Conservation (phyloP, 2,797 vertebrate genomes). For the Pipistrellus pipistrellus region DNA sequence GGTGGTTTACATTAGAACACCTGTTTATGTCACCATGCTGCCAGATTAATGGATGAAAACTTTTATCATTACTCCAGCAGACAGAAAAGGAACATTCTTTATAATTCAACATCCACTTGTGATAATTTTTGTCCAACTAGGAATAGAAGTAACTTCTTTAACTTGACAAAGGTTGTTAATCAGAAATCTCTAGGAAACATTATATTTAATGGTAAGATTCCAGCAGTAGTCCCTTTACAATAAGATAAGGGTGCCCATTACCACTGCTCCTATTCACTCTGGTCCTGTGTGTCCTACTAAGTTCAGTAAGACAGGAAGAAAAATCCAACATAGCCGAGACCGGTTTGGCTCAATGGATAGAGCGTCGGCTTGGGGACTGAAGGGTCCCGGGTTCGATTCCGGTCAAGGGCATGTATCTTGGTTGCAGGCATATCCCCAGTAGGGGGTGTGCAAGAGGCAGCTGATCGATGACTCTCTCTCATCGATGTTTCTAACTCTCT, state of each 20-base stretch:
- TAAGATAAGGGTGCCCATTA: neutral
- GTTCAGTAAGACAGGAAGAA: neutral
- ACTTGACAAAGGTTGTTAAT: neutral
- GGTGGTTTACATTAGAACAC: slow-evolving; percentile 47
- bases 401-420: too few relatives aligned
- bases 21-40: slow-evolving; percentile 28
- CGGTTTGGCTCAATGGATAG: too few relatives aligned
- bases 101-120: slow-evolving; percentile 14
- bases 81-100: neutral
- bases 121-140: neutral
- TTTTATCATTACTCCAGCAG: slow-evolving; percentile 8
- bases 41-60: slow-evolving; percentile 34
- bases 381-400: too few relatives aligned
- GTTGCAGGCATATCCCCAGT: too few relatives aligned
- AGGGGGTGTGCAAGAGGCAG: too few relatives aligned
- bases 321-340: slow-evolving; percentile 23
- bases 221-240: neutral
- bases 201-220: slow-evolving; percentile 20
- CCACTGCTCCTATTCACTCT: neutral
- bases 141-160: neutral
- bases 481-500: too few relatives aligned
- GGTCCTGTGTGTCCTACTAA: neutral
- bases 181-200: neutral
- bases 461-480: too few relatives aligned
- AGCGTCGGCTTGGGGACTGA: too few relatives aligned